Evolutionary conservation across 2,888 invertebrate species (phyloP).

Genomic region (Rhodophaea formosa): DNA sequence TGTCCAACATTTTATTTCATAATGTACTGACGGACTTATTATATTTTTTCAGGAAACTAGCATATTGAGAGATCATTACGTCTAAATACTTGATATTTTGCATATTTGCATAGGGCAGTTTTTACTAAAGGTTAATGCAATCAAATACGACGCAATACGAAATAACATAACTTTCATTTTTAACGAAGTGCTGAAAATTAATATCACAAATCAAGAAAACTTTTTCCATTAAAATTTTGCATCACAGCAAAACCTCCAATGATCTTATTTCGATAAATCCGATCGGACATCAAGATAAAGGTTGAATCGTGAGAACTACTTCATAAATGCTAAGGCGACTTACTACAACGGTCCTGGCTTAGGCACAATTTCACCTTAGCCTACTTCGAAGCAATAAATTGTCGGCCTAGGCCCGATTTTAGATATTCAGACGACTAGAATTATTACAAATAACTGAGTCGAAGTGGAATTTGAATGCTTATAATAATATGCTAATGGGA

Average conservation of each 20-base stretch:
- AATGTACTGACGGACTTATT: too few relatives aligned
- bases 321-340: conserved; percentile 1
- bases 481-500: neutral
- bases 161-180: too few relatives aligned
- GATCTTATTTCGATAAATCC: conserved; percentile 5
- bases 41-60: too few relatives aligned
- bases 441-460: neutral
- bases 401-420: neutral
- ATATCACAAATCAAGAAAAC: conserved; percentile 5
- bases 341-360: neutral
- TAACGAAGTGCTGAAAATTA: neutral
- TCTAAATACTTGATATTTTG: neutral
- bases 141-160: too few relatives aligned
- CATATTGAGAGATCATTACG: neutral
- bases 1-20: too few relatives aligned
- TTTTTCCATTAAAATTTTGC: neutral
- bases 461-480: neutral
- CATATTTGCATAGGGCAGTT: neutral
- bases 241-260: neutral
- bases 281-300: neutral
- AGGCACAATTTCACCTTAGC: neutral
- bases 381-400: neutral
- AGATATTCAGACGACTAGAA: neutral
- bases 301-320: neutral
- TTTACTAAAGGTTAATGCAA: too few relatives aligned